A percentile compares a stretch with the other conserved stretches of the same genome.
These are phyloP conservation scores for Phymanthus crucifer DNA, from an alignment of 92 coral and sea anemone genomes.

Conservation along the genomic window DNA sequence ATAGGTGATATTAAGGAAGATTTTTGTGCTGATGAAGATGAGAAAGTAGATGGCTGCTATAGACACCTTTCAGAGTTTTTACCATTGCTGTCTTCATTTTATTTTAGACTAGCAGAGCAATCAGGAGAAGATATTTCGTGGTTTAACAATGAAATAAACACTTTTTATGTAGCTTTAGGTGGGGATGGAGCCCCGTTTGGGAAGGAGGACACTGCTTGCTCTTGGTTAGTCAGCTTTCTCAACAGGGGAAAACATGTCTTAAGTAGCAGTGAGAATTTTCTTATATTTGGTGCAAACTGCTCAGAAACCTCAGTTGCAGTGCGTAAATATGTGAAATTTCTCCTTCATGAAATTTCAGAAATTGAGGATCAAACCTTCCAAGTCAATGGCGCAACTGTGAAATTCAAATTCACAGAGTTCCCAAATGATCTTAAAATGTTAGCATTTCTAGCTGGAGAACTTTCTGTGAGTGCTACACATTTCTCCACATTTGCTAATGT, in stretches of 20 bases:
- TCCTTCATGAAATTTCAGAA: slow-evolving; percentile 56
- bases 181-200: slow-evolving; percentile 78
- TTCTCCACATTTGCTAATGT: slow-evolving; percentile 73
- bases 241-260: slow-evolving; percentile 71
- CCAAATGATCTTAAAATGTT: slow-evolving; percentile 73
- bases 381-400: slow-evolving; percentile 48
- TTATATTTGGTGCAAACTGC: slow-evolving; percentile 70
- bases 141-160: slow-evolving; percentile 31
- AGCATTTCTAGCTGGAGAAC: slow-evolving; percentile 73
- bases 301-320: slow-evolving; percentile 60
- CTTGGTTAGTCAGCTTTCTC: slow-evolving; percentile 73
- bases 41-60: no score
- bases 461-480: slow-evolving; percentile 65
- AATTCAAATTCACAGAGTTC: slow-evolving; percentile 68
- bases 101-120: slow-evolving; percentile 15
- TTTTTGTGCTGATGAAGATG: no score
- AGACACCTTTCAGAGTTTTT: not conserved
- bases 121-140: slow-evolving; percentile 34
- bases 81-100: slow-evolving; percentile 20
- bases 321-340: slow-evolving; percentile 49
- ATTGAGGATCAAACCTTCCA: slow-evolving; percentile 63
- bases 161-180: slow-evolving; percentile 39
- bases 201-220: slow-evolving; percentile 65
- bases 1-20: no score
- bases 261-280: slow-evolving; percentile 65